Base-by-base conservation (phyloP, 2,888 invertebrate genomes). In the Deilephila porcellus region DNA sequence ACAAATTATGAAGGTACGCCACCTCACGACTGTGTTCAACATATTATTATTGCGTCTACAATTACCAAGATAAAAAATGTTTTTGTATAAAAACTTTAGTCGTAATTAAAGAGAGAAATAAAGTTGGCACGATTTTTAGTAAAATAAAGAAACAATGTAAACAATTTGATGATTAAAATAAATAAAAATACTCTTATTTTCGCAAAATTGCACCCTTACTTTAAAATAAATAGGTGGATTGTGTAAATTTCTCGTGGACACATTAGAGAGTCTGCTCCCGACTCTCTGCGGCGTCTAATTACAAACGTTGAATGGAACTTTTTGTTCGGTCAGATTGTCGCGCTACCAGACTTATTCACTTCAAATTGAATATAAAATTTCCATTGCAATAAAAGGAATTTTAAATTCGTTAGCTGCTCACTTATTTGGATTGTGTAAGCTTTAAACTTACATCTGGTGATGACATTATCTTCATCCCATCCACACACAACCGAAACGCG, bases 281-380 rank as follows among this genome's bases (percentile, higher is more conserved):
- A 77, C 83, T 80, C 79, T 81, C 80, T 82, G 88, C 83, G 86
- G 88, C 86, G 86, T 91, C 88, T 92, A 91, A 92, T 93, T 91
- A 90, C 91, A 90, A 92, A 89, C 87, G 89, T 86, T 88, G 88
- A 88, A 90, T 84, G 82, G 76, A 86, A 89, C 88, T 91, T 91
- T 92, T 92, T 93, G 90, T 88, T 87, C 85, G 77, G 81, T 82
- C 86, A 86, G 88, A 90, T 92, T 92, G 90, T 90, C 88, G 88
- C 88, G 83, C 85, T 79, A 86, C 88, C 85, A 85, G 86, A 88
- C 87, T 90, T 88, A 91, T 90, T 90, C 89, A 87, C 86, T 88
- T 88, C 81, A 88, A 89, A 90, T 89, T 90, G 86, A 91, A 90
- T 90, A 91, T 91, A 83, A 84, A 84, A 86, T 88, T 88, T 84